Base-by-base conservation (phyloP, 2,888 invertebrate species). In the Hymenopus coronatus region DNA sequence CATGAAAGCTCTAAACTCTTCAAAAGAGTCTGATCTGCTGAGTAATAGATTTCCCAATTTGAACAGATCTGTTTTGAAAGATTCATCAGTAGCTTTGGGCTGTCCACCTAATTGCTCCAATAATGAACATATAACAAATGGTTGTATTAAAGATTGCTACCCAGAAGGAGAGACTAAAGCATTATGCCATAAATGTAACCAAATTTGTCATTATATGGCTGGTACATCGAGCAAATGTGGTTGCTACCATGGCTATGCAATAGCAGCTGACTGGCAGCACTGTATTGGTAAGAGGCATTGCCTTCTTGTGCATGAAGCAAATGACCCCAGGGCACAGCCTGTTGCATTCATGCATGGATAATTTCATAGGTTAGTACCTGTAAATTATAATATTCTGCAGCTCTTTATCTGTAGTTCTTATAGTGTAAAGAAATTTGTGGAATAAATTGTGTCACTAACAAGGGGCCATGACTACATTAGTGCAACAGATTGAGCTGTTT, bases 231-330 rank as follows among this genome's bases (percentile, higher is more conserved):
- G 28, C 12, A 85, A 85, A 30, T 85, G 85, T 85, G 85, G 85
- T 27, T 85, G 85, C 40, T 85, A 85, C 30, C 85, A 25, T 27
- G 85, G 85, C 9, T 85, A 85, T 85, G 85, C 85, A 46, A 46
- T 85, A 27, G 85, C 27, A 85, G 14, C 40, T 28, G 85, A 85
- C 27, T 85, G 85, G 85, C 85, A 27, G 9, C 85, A 85, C 28
- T 85, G 85, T 46, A 85, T 85, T 85, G 85, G 85, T 85, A 85
- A 85, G 85, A 46, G 40, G 85, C 40, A 70, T 2, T 40, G 54
- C 20, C 54, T 70, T 70, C 15, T 70, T 70, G 54, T 70, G 54
- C 54, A 70, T 70, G 54, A 70, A 70, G 54, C 25, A 25, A 70
- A 54, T 54, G 33, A 40, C 25, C 33, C 40, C 15, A 85, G 27